These are phyloP conservation scores for Etia nguti DNA, from an alignment of 2,113 vertebrate species.

Conservation along the genomic window DNA sequence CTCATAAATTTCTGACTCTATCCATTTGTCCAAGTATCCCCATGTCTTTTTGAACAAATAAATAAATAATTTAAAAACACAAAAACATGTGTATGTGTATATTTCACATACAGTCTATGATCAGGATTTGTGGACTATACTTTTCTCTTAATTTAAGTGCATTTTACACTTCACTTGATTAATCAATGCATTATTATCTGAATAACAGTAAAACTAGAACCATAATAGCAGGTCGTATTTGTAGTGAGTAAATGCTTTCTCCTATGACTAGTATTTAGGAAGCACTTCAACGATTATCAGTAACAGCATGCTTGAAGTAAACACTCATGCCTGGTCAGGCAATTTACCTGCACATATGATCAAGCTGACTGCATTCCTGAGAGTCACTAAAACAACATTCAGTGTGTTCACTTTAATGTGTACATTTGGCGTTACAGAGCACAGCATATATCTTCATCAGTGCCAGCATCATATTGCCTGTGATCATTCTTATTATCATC, in stretches of 20 bases:
- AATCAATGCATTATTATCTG: neutral
- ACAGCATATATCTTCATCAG: neutral
- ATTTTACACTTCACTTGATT: neutral
- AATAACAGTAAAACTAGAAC: neutral
- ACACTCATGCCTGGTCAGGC: neutral
- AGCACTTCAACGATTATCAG: neutral
- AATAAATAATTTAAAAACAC: neutral
- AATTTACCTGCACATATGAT: neutral
- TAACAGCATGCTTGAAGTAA: neutral
- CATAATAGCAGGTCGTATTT: neutral
- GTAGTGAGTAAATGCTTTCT: neutral
- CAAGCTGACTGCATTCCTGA: neutral
- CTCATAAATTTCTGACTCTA: neutral
- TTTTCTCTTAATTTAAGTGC: neutral
- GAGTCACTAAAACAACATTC: neutral
- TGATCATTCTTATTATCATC: neutral
- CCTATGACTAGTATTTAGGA: neutral
- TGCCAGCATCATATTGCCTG: neutral
- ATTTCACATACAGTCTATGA: neutral
- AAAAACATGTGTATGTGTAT: neutral
- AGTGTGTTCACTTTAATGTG: neutral
- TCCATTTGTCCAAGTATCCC: neutral
- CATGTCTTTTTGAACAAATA: neutral
- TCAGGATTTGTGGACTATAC: neutral
- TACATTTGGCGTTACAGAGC: neutral